Evolutionary conservation across 1,140 invertebrate genomes (phyloP), one percentile per base, ranked within the genome.

Genomic region (Diuraphis noxia): DNA sequence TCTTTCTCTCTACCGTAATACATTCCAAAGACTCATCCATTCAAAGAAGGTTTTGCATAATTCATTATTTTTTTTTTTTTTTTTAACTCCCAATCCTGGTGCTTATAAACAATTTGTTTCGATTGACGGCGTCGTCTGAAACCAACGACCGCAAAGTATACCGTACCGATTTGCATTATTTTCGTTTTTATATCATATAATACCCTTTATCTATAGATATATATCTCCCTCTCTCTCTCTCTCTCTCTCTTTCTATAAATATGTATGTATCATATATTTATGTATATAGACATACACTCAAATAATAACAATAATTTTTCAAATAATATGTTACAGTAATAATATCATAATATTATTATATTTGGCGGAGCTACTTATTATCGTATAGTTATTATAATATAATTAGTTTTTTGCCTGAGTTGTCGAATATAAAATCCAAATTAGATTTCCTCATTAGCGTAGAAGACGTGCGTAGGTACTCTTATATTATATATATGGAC

Each of bases 21-120:
- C 34, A 36, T 81, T 19, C 89, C 89, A 91, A 91, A 81, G 89
- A 6, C 89, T 91, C 89, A 91, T 91, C 89, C 89, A 91, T 81
- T 81, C 34, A 88, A 88, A 56, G 30, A 2, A 52, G 85, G 85
- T 86, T 86, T 86, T 86, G 85, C 85, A 63, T 56, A 88, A 88
- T 40, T 56, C 25, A 56, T 88, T 52, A 52, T 86, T 34, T 38
- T 38, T 40, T 41, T 41, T 21, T 46, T 85, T 49, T 49, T 34
- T 46, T 85, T 49, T 49, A 21, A 10, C 21, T 36, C 7, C 9
- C 34, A 52, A 21, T 87, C 52, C 49, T 40, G 46, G 36, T 52
- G 21, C 46, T 86, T 52, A 43, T 52, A 52, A 86, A 86, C 46
- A 49, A 52, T 52, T 86, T 52, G 21, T 52, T 86, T 86, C 46